Percentiles rank a stretch among this genome's conserved stretches.
Evolutionary conservation across 1,140 invertebrate species (phyloP).

Genomic region (Cotesia glomerata): DNA sequence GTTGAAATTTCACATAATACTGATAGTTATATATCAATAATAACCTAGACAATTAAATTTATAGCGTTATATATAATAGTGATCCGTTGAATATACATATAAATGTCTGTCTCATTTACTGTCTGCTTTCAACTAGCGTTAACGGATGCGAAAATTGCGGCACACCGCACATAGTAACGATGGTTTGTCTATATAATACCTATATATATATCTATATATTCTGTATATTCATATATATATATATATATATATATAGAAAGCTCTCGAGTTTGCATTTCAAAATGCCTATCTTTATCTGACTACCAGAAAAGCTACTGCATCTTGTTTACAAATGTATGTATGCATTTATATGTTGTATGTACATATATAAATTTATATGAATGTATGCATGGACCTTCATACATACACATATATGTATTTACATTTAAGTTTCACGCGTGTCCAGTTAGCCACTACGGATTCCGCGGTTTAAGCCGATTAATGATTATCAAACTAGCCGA

Average conservation of each 20-base stretch:
- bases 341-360: neutral
- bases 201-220: too few species aligned
- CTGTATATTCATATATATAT: too few species aligned
- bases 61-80: conserved; percentile 10
- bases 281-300: conserved; percentile 1
- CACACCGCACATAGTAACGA: neutral
- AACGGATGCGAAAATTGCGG: conserved; percentile 18
- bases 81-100: neutral
- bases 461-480: conserved; percentile 23
- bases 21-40: conserved; percentile 24
- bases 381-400: too few species aligned
- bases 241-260: neutral
- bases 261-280: neutral
- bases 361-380: too few species aligned
- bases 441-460: neutral
- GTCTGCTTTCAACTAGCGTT: neutral
- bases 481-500: conserved; percentile 18
- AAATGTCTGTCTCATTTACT: neutral
- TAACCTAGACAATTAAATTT: conserved; percentile 28
- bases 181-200: too few species aligned
- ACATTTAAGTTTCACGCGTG: neutral
- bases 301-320: neutral
- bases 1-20: neutral
- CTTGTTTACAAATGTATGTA: neutral
- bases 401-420: too few species aligned